Percentiles rank a stretch among this genome's conserved stretches.
Evolutionary conservation across 2,113 vertebrate genomes (phyloP).

Genomic region (Myrmecobius fasciatus): DNA sequence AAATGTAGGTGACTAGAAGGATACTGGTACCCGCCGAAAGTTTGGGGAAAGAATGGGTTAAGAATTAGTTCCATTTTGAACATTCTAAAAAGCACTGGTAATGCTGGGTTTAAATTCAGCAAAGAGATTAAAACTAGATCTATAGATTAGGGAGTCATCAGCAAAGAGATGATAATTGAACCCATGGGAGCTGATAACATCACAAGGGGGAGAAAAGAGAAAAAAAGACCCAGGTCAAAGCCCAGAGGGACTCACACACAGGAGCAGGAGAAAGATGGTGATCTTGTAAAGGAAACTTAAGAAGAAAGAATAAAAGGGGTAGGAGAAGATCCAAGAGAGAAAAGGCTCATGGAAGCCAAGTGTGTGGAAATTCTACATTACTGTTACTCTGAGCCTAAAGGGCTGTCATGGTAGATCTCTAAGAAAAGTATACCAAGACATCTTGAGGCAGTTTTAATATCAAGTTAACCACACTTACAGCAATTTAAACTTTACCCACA

Average conservation of each 20-base stretch:
- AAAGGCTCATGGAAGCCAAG: neutral
- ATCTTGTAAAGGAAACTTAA: neutral
- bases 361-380: neutral
- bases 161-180: neutral
- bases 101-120: neutral
- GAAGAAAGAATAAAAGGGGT: neutral
- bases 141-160: neutral
- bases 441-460: neutral
- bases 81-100: neutral
- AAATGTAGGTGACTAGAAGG: conserved; percentile 9
- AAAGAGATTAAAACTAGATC: neutral
- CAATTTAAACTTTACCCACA: conserved; percentile 18
- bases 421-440: neutral
- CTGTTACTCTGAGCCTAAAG: neutral
- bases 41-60: neutral
- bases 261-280: neutral
- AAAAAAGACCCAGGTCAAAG: neutral
- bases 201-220: neutral
- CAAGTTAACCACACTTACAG: conserved; percentile 18
- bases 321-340: neutral
- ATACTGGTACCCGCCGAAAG: neutral
- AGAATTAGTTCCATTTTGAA: neutral
- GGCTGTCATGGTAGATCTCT: neutral
- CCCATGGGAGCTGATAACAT: neutral
- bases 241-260: neutral